Conservation (phyloP, 23 tunicate species). For the Diplosoma virens region DNA sequence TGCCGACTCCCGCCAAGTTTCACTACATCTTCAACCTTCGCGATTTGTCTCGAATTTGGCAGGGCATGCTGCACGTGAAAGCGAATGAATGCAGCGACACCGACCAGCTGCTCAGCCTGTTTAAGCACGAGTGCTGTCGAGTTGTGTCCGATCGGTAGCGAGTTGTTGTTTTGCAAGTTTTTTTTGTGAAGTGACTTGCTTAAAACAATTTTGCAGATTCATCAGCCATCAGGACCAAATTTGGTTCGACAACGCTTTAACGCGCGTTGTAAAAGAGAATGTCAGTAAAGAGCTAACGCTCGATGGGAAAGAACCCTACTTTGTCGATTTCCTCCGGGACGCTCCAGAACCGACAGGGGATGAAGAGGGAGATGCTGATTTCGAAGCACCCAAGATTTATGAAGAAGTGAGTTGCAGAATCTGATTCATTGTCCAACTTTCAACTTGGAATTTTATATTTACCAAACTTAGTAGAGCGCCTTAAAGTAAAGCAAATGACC, state of each 20-base stretch:
- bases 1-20: conserved; percentile 98
- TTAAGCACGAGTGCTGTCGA: conserved; percentile 95
- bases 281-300: conserved; percentile 49
- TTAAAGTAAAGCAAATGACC: too few species aligned
- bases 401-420: conserved; percentile 78
- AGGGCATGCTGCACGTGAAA: conserved; percentile 81
- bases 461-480: too few species aligned
- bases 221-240: conserved; percentile 77
- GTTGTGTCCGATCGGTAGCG: conserved; percentile 96
- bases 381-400: conserved; percentile 98
- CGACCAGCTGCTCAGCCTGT: conserved; percentile 41
- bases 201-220: conserved; percentile 48
- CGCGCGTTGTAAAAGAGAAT: conserved; percentile 50
- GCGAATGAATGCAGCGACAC: conserved; percentile 50
- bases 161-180: too few species aligned
- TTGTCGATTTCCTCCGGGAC: conserved; percentile 96
- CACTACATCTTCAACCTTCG: conserved; percentile 99
- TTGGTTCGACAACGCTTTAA: conserved; percentile 81
- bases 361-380: conserved; percentile 90
- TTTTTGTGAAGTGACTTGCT: too few species aligned
- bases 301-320: conserved; percentile 80
- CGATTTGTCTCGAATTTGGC: conserved; percentile 99
- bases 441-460: too few species aligned
- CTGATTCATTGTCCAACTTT: too few species aligned
- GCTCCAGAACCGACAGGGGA: conserved; percentile 97